Conservation (phyloP, 1,140 invertebrate species). For the Cherax quadricarinatus region DNA sequence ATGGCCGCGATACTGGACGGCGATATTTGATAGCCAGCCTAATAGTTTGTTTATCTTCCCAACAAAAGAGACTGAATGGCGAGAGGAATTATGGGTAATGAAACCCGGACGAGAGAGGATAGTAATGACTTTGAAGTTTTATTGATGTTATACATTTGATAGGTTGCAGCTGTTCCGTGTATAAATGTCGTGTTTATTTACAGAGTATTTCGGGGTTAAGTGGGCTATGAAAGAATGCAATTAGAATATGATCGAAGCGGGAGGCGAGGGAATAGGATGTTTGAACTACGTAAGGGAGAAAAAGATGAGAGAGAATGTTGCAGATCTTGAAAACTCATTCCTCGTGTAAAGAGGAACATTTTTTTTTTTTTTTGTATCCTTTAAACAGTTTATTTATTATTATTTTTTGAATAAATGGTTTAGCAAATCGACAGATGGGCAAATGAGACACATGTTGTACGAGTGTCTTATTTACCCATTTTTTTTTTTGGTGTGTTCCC, state of each 20-base stretch:
- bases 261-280: neutral
- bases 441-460: too few species aligned
- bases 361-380: too few species aligned
- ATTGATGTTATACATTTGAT: slow-evolving; percentile 48
- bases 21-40: slow-evolving; percentile 37
- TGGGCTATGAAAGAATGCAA: slow-evolving; percentile 17
- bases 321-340: too few species aligned
- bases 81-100: slow-evolving; percentile 31
- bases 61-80: slow-evolving; percentile 20
- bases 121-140: slow-evolving; percentile 24
- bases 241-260: neutral
- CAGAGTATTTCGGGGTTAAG: slow-evolving; percentile 25
- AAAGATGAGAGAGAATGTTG: too few species aligned
- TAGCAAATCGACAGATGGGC: too few species aligned
- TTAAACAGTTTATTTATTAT: too few species aligned
- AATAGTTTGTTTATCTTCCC: slow-evolving; percentile 56
- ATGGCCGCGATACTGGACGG: slow-evolving; percentile 13
- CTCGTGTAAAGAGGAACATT: too few species aligned
- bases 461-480: too few species aligned
- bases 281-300: neutral
- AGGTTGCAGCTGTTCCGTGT: slow-evolving; percentile 31
- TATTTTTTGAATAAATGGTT: too few species aligned
- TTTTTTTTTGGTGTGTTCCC: too few species aligned
- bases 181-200: slow-evolving; percentile 31
- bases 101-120: neutral